Base-by-base conservation (phyloP, 1,140 invertebrate species). In the Trinorchestia longiramus region DNA sequence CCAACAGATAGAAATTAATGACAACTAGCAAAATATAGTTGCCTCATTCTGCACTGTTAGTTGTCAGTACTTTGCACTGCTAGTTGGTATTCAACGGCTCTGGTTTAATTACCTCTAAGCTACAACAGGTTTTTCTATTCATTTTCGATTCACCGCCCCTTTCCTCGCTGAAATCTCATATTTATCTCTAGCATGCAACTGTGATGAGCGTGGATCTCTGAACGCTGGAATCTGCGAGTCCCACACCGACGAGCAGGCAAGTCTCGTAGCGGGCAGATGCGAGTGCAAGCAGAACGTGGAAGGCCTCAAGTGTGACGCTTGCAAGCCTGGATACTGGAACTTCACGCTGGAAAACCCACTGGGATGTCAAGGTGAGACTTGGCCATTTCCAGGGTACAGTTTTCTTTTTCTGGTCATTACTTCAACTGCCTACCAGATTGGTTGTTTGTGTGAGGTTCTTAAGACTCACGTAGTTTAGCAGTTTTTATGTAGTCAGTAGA, bases 311-410 rank as follows among this genome's bases (percentile, higher is more conserved):
- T 99, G 99, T 97, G 98, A 99, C 97, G 97, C 97, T 77, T 99
- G 99, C 97, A 98, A 98, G 97, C 98, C 98, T 97, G 99, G 99
- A 45, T 99, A 98, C 97, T 99, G 99, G 99, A 99, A 99, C 97
- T 98, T 99, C 96, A 98, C 98, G 95, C 97, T 98, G 43, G 97
- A 98, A 1, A 99, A 99, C 97, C 98, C 98, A 43, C 98, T 98
- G 91, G 99, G 99, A 90, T 99, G 99, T 97, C 98, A 99, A 97
- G 97, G 98, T 98, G 98, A 97, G 97, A 96, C 1, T 1, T 77
- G 28, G 62, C 19, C 47, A 28, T 15, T 28, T 77, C 1, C 28
- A 36, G 28, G 62, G 62, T 36, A 77, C 15, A 77, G 62, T n/a
- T n/a, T n/a, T n/a, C n/a, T n/a, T n/a, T n/a, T n/a, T n/a, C n/a